Conservation (phyloP, 2,888 invertebrate genomes). For the Philonicus albiceps region DNA sequence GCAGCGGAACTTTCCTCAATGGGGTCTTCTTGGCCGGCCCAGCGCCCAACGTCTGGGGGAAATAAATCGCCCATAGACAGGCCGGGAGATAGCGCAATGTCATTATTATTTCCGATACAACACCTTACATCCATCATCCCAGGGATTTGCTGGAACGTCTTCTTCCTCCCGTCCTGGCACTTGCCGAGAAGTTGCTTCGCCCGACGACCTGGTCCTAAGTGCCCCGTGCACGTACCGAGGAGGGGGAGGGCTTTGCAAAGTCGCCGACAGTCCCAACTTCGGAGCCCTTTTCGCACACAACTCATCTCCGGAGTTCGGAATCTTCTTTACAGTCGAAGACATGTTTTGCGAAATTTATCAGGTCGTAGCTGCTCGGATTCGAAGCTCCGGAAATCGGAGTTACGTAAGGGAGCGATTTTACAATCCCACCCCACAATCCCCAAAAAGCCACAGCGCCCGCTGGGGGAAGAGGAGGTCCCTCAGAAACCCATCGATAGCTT, state of each 20-base stretch:
- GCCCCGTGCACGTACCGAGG: conserved; percentile 15
- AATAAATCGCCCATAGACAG: conserved; percentile 41
- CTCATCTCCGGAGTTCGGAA: conserved; percentile 39
- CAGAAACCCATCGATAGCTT: not conserved
- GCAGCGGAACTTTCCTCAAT: conserved; percentile 28
- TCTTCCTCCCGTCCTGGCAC: not conserved
- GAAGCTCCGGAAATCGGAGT: not conserved
- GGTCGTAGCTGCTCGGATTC: not conserved
- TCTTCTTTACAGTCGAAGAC: conserved; percentile 27
- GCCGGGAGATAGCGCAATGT: conserved; percentile 44
- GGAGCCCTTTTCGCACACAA: conserved; percentile 37
- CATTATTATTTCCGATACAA: conserved; percentile 49
- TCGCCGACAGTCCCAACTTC: conserved; percentile 26
- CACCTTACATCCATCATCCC: conserved; percentile 47
- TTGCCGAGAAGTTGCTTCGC: not conserved
- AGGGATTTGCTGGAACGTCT: conserved; percentile 41
- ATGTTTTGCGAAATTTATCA: conserved; percentile 40
- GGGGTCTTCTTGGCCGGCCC: not conserved
- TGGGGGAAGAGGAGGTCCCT: not conserved
- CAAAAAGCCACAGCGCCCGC: not conserved
- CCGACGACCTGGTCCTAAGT: not conserved
- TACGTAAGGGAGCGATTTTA: not conserved
- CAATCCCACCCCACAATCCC: not conserved
- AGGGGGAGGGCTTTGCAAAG: conserved; percentile 9
- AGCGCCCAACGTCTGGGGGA: not conserved